Percentiles rank a stretch among this genome's conserved stretches.
Evolutionary conservation across 2,888 invertebrate species (phyloP).

Genomic region (Thereva nobilitata): DNA sequence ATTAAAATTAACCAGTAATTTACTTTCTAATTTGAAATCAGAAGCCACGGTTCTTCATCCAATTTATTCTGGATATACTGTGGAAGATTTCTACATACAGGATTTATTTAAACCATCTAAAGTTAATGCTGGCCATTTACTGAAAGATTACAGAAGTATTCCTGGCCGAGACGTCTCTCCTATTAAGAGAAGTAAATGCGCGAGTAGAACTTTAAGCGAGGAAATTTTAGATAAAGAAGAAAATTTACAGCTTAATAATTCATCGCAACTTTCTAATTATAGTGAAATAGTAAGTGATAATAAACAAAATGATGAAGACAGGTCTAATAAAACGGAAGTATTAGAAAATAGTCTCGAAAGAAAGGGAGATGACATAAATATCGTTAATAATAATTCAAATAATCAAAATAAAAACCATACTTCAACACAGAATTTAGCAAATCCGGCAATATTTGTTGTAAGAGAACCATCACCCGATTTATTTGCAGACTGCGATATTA

Average conservation of each 20-base stretch:
- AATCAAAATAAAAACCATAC: too few relatives aligned
- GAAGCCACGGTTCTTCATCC: not conserved
- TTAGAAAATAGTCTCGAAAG: too few relatives aligned
- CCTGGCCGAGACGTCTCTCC: conserved; percentile 68
- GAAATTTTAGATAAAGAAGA: not conserved
- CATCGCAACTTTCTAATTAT: too few relatives aligned
- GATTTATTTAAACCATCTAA: conserved; percentile 59
- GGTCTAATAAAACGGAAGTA: too few relatives aligned
- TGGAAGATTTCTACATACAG: conserved; percentile 59
- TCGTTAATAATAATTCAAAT: too few relatives aligned
- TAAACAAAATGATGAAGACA: too few relatives aligned
- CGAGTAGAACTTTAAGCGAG: not conserved
- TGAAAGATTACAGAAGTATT: conserved; percentile 67
- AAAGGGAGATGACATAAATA: too few relatives aligned
- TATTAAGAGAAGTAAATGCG: conserved; percentile 2
- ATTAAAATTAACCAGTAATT: conserved; percentile 28
- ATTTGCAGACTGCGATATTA: conserved; percentile 53
- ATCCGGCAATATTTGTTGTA: too few relatives aligned
- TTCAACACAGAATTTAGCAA: too few relatives aligned
- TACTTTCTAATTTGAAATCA: conserved; percentile 18
- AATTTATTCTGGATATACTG: not conserved
- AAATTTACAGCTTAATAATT: too few relatives aligned
- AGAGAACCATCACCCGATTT: conserved; percentile 53
- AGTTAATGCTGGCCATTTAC: conserved; percentile 59
- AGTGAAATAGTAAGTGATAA: too few relatives aligned